Base-by-base conservation (phyloP, 2,888 invertebrate species). In the Electrophaes corylata region DNA sequence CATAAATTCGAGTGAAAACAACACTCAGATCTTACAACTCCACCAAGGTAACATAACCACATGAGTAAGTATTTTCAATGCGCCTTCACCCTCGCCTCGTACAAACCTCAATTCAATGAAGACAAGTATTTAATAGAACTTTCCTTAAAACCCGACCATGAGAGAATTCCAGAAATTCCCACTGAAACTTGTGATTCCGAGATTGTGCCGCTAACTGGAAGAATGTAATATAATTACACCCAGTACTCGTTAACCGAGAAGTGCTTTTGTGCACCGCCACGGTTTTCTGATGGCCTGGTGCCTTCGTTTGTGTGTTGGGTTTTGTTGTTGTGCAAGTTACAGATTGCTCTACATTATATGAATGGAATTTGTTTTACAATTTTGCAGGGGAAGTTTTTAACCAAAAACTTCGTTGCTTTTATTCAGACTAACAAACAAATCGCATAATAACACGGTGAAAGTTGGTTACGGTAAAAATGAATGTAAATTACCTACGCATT, bases 161-260 rank as follows among this genome's bases (percentile, higher is more conserved):
- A 69, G 67, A 60, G 74, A 76, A 51, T 41, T 50, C 41, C 46
- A 51, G 50, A 54, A 54, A 82, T 81, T 81, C 73, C 64, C 71
- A 63, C 70, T 72, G 67, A 59, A 74, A 75, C 75, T 77, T 79
- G 81, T 84, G 83, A 85, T 87, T 83, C 78, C 72, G 83, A 81
- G 86, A 88, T 88, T 87, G 83, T 84, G 79, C 84, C 78, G 75
- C 77, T 81, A 82, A 83, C 81, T 75, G 69, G 73, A 81, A 82
- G 84, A 86, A 84, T 83, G 80, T 84, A 83, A 87, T 84, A 78
- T 82, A 86, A 88, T 88, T 88, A 84, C 81, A 78, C 65, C 70
- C 67, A 51, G 74, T 67, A 71, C 81, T 83, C 78, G 82, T 86
- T 83, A 82, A 70, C 64, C 60, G 60, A 60, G 72, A 67, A 73